Conservation (phyloP, 2,113 vertebrate species). For the Hippocampus zosterae region DNA sequence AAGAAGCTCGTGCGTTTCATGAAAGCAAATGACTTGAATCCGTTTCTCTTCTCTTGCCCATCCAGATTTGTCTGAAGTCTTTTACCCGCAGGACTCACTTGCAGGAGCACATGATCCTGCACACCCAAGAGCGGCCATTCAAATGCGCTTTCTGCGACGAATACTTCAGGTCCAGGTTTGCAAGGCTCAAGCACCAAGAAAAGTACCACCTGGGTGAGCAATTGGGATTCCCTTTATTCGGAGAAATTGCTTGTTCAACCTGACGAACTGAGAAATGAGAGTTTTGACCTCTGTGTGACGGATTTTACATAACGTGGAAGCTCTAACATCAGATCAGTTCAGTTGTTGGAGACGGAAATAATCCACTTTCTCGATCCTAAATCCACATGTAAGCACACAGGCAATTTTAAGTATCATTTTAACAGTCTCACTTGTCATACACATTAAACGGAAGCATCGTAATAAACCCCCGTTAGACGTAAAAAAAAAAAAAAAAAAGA, state of each 20-base stretch:
- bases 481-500: too few relatives aligned
- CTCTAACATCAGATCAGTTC: too few relatives aligned
- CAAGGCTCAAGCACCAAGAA: constrained; percentile 94
- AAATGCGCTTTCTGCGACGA: constrained; percentile 96
- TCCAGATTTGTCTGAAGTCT: constrained; percentile 90
- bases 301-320: background rate
- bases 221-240: too few relatives aligned
- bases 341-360: too few relatives aligned
- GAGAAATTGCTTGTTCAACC: too few relatives aligned
- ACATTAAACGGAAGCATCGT: too few relatives aligned
- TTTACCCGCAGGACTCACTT: constrained; percentile 93
- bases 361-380: too few relatives aligned
- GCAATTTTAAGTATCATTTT: too few relatives aligned
- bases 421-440: too few relatives aligned
- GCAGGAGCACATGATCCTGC: constrained; percentile 97
- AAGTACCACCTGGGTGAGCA: constrained; percentile 87
- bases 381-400: too few relatives aligned
- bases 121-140: constrained; percentile 93
- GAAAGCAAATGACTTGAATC: background rate
- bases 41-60: background rate
- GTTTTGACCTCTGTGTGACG: background rate
- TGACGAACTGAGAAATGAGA: background rate
- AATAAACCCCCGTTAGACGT: too few relatives aligned
- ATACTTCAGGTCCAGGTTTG: constrained; percentile 93
- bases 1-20: background rate